Conservation (phyloP, 2,888 invertebrate species). For the Xanthostigma xanthostigma region DNA sequence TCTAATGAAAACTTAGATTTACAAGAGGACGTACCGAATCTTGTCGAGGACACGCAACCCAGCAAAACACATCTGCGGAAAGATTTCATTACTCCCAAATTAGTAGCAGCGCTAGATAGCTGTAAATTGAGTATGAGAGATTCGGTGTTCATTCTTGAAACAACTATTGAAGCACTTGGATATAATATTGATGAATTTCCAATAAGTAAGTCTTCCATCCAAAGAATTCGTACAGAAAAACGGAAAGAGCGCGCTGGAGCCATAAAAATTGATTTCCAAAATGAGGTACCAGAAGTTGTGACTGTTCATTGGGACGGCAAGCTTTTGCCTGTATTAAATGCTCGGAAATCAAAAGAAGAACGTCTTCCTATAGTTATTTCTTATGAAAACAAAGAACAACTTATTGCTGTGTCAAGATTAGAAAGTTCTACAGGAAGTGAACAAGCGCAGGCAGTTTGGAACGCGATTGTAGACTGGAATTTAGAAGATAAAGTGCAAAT, state of each 20-base stretch:
- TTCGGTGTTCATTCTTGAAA: slow-evolving; percentile 4
- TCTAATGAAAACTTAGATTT: slow-evolving; percentile 7
- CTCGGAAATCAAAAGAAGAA: slow-evolving; percentile 16
- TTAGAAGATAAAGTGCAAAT: slow-evolving; percentile 11
- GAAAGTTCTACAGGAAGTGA: slow-evolving; percentile 14
- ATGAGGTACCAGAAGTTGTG: slow-evolving; percentile 17
- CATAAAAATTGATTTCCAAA: slow-evolving; percentile 20
- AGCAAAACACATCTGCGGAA: slow-evolving; percentile 10
- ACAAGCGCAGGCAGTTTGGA: slow-evolving; percentile 15
- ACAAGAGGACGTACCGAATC: slow-evolving; percentile 6
- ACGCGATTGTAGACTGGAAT: slow-evolving; percentile 12
- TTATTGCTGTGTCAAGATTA: slow-evolving; percentile 17
- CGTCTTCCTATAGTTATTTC: slow-evolving; percentile 15
- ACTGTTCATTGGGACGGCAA: slow-evolving; percentile 21
- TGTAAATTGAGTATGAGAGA: slow-evolving; percentile 13
- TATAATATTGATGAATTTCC: slow-evolving; percentile 13
- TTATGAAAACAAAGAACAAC: slow-evolving; percentile 15
- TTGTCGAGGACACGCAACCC: slow-evolving; percentile 1
- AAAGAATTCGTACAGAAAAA: slow-evolving; percentile 12
- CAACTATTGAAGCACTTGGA: slow-evolving; percentile 11
- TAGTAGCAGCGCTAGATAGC: slow-evolving; percentile 13
- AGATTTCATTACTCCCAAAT: slow-evolving; percentile 14
- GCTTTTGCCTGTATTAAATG: slow-evolving; percentile 17
- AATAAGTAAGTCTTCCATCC: slow-evolving; percentile 16
- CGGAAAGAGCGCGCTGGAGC: slow-evolving; percentile 14